Conservation (phyloP, 2,797 vertebrate genomes). For the Nyctalus aviator region DNA sequence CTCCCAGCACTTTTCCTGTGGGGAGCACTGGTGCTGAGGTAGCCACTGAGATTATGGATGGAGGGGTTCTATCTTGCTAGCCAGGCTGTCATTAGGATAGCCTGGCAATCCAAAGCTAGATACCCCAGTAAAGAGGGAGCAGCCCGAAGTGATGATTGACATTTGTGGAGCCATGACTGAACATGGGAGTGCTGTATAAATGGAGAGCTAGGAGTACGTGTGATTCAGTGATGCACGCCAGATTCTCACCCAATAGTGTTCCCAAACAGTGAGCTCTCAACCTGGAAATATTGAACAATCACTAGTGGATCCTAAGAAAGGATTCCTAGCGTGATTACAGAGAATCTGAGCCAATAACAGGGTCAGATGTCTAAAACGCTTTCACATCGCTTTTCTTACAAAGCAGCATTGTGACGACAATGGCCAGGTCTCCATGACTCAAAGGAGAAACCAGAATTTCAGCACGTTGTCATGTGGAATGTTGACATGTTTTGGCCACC, state of each 20-base stretch:
- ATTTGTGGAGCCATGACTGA: background rate
- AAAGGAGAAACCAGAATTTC: conserved; percentile 7
- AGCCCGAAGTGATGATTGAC: background rate
- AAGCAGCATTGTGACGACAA: background rate
- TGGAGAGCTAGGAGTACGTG: background rate
- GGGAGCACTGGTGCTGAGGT: background rate
- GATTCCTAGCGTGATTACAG: background rate
- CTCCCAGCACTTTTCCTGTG: background rate
- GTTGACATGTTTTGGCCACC: background rate
- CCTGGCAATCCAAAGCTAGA: background rate
- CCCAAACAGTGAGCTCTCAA: background rate
- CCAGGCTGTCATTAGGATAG: background rate
- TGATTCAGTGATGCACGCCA: background rate
- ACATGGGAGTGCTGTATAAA: background rate
- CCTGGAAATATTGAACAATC: background rate
- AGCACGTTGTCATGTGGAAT: background rate
- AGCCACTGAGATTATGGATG: background rate
- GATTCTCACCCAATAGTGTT: background rate
- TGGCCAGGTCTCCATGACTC: background rate
- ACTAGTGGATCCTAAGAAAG: background rate
- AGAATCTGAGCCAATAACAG: background rate
- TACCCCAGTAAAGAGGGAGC: background rate
- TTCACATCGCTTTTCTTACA: conserved; percentile 22
- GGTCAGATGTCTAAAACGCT: background rate
- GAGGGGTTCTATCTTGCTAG: background rate